Evolutionary conservation across 2,888 invertebrate species (phyloP), one percentile per base, ranked within the genome.

Genomic region (Furcula furcula): DNA sequence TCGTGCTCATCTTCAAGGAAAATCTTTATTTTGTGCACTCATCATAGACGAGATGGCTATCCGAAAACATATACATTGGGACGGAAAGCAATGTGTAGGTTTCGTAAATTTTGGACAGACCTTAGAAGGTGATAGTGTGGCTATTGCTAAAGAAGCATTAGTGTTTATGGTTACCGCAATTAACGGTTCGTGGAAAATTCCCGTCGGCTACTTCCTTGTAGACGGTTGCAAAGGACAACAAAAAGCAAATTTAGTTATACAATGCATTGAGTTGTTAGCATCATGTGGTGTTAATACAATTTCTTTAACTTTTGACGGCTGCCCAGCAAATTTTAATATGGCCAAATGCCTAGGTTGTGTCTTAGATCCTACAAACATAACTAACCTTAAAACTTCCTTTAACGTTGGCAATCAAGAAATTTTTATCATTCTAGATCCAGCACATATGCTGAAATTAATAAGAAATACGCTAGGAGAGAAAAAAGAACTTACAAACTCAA

Each of bases 1-100:
- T 7, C 4, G 13, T 7, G 4, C 26, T 2, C n/a, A n/a, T n/a
- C n/a, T n/a, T n/a, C n/a, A n/a, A n/a, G n/a, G 14, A 7, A 26
- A 26, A 13, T 14, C n/a, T n/a, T 26, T 26, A 14, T 26, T 14
- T 14, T 12, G 45, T 9, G 11, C 35, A 3, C 11, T 47, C 12
- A 27, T 36, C 3, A 26, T 19, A 1, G 45, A 52, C 32, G 56
- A 58, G 32, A 56, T 58, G 46, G 29, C 49, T 4, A 51, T 60
- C 5, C 19, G 54, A 2, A 30, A 34, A 7, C 50, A 54, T 33
- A 46, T 40, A 11, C 40, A 35, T 14, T 55, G 51, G 50, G 39
- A 35, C 2, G 48, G 52, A 1, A 47, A 48, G 14, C 16, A 9
- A 4, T 46, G 40, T 36, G 35, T 42, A 7, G 46, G 46, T 7